Conservation (phyloP, 2,113 vertebrate species). For the Paracanthobrama guichenoti region DNA sequence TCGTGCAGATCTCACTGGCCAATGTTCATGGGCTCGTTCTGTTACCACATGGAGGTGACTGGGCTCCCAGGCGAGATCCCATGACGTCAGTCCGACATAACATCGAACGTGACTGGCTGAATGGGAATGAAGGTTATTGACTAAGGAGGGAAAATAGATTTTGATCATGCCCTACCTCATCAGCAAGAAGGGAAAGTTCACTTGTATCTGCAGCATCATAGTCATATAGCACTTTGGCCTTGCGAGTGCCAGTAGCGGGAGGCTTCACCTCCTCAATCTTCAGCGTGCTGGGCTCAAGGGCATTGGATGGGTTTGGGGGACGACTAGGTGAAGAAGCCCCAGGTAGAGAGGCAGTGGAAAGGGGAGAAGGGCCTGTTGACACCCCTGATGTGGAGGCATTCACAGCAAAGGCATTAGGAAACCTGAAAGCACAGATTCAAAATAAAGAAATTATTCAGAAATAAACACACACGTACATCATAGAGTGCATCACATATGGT, state of each 20-base stretch:
- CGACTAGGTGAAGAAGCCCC: constrained; percentile 57
- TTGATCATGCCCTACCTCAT: constrained; percentile 79
- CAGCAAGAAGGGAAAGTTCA: constrained; percentile 89
- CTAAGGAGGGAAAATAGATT: background rate
- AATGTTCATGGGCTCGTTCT: too few relatives aligned
- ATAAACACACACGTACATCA: too few relatives aligned
- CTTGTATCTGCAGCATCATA: constrained; percentile 92
- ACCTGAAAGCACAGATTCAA: constrained; percentile 68
- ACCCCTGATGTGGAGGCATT: constrained; percentile 67
- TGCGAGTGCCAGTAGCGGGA: constrained; percentile 88
- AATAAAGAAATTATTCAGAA: too few relatives aligned
- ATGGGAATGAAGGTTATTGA: too few relatives aligned
- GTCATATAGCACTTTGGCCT: constrained; percentile 93
- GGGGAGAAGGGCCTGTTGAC: constrained; percentile 59
- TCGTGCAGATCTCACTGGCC: too few relatives aligned
- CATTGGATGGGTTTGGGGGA: constrained; percentile 42
- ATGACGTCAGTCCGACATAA: too few relatives aligned
- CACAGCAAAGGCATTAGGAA: constrained; percentile 85
- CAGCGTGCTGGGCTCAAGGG: constrained; percentile 75
- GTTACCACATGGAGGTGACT: too few relatives aligned
- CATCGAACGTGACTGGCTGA: too few relatives aligned
- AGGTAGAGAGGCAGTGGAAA: constrained; percentile 71
- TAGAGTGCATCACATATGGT: too few relatives aligned
- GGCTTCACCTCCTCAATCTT: constrained; percentile 87
- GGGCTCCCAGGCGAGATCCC: too few relatives aligned